phyloP scores from a whole-genome alignment of 2,888 invertebrate species.

The Hartigia nigra region DNA sequence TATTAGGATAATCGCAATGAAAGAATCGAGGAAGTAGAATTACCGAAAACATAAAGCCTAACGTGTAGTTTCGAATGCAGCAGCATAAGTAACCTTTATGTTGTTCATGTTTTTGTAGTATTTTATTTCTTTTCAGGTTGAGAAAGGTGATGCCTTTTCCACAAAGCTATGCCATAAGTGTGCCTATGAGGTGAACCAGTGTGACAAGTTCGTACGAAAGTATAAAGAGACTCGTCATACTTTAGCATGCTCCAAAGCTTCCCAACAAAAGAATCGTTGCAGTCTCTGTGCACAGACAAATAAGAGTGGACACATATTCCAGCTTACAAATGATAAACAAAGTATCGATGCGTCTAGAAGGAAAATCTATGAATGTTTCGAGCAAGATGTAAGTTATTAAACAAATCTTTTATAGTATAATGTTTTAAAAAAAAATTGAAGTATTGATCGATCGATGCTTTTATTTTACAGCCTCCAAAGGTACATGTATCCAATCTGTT shows the following conservation, averaged over 20 bases:
- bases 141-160: slow-evolving; percentile 27
- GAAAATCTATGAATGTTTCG: slow-evolving; percentile 46
- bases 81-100: neutral
- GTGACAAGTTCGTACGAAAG: slow-evolving; percentile 52
- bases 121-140: slow-evolving; percentile 23
- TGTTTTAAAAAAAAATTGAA: neutral
- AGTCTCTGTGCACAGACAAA: slow-evolving; percentile 44
- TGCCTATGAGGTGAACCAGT: slow-evolving; percentile 58
- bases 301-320: slow-evolving; percentile 44
- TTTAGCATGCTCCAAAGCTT: neutral
- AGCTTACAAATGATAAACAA: slow-evolving; percentile 42
- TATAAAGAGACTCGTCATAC: slow-evolving; percentile 33
- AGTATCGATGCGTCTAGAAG: slow-evolving; percentile 35
- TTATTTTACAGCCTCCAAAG: neutral
- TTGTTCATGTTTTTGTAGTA: neutral
- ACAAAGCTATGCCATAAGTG: slow-evolving; percentile 60
- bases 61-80: neutral
- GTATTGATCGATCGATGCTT: neutral
- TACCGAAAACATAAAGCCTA: neutral
- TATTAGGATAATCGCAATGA: no score
- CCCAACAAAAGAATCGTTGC: slow-evolving; percentile 33
- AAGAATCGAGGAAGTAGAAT: neutral
- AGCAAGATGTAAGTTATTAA: slow-evolving; percentile 43
- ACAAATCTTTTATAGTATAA: neutral
- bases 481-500: slow-evolving; percentile 15